Conservation (phyloP, 1,140 invertebrate genomes). For the Colletes gigas region DNA sequence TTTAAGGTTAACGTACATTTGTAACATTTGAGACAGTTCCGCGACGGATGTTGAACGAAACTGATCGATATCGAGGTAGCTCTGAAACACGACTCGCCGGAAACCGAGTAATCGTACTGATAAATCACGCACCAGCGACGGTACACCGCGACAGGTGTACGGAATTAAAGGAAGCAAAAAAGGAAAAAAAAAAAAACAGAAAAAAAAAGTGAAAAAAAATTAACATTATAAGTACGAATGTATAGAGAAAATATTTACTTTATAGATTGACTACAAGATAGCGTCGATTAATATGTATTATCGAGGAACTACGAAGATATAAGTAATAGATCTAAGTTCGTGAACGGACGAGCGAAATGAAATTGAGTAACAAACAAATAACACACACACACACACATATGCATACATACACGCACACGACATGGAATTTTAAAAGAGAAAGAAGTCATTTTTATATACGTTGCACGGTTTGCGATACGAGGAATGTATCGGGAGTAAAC, state of each 20-base stretch:
- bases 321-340: conserved; percentile 31
- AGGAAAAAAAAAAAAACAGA: neutral
- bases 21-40: conserved; percentile 20
- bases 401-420: too few relatives aligned
- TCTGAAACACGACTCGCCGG: conserved; percentile 23
- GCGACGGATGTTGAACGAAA: neutral
- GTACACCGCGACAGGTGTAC: conserved; percentile 40
- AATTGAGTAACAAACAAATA: neutral
- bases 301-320: conserved; percentile 23
- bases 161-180: conserved; percentile 34
- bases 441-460: conserved; percentile 66
- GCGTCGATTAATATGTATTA: conserved; percentile 47
- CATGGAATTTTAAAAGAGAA: conserved; percentile 51
- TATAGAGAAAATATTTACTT: conserved; percentile 64
- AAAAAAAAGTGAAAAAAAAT: neutral
- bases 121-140: conserved; percentile 3
- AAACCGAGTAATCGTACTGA: conserved; percentile 34
- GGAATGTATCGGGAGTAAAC: conserved; percentile 45
- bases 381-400: neutral
- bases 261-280: conserved; percentile 50
- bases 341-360: conserved; percentile 2
- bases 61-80: conserved; percentile 7
- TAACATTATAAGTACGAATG: conserved; percentile 49
- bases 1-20: conserved; percentile 14
- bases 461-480: conserved; percentile 36